These are phyloP conservation scores for Ashinkailepas kermadecensis DNA, from an alignment of 2,888 invertebrate species.

Conservation along the genomic window DNA sequence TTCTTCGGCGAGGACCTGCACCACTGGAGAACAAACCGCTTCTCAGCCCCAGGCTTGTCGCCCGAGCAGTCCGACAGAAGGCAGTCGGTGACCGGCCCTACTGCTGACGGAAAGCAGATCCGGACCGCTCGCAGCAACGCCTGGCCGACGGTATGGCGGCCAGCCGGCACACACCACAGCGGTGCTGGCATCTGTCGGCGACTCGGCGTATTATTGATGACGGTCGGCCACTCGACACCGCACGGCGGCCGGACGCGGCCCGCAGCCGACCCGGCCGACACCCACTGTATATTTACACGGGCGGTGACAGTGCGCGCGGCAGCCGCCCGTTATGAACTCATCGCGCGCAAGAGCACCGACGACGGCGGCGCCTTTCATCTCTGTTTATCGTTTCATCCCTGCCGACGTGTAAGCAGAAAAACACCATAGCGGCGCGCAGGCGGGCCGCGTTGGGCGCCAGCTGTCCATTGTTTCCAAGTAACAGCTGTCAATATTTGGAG, in stretches of 20 bases:
- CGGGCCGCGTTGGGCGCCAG: neutral
- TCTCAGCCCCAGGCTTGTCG: neutral
- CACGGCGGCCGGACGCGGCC: neutral
- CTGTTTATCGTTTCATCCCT: constrained; percentile 9
- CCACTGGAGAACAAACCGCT: no score
- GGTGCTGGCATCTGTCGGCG: neutral
- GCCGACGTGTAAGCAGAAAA: constrained; percentile 20
- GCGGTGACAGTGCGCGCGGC: constrained; percentile 1
- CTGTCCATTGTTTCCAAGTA: neutral
- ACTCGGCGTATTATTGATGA: neutral
- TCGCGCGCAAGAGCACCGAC: neutral
- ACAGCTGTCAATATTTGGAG: constrained; percentile 19
- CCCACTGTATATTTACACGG: constrained; percentile 5
- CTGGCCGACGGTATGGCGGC: neutral
- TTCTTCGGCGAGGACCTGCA: no score
- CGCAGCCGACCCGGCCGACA: neutral
- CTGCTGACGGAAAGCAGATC: no score
- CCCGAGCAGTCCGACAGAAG: neutral
- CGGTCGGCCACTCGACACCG: neutral
- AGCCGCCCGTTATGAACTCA: constrained; percentile 1
- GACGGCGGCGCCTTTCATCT: constrained; percentile 13
- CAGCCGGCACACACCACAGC: neutral
- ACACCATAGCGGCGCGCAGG: constrained; percentile 3
- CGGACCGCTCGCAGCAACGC: no score
- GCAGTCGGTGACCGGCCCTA: no score